Evolutionary conservation across 2,888 invertebrate species (phyloP), one percentile per base, ranked within the genome.

Genomic region (Aricia artaxerxes): DNA sequence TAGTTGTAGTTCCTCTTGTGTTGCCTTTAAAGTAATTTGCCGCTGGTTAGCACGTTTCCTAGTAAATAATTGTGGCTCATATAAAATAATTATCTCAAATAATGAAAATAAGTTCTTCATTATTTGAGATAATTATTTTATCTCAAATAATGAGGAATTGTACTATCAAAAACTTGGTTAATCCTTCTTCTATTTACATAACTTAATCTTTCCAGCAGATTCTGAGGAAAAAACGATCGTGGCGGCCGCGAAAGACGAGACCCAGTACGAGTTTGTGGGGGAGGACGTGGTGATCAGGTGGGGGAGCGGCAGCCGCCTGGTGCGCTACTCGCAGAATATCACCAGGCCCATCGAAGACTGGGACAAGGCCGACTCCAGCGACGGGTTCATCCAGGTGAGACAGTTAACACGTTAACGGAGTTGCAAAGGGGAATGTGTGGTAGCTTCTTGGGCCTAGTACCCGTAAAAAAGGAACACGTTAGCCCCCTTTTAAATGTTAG

Each of bases 261-360:
- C 24, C 7, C 75, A 87, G 49, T 91, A 90, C 85, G 82, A 83
- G 80, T 90, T 87, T 86, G 88, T 86, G 0, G 49, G 82, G 0
- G 38, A 75, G 2, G 92, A 90, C 0, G 84, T 93, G 79, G 80
- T 79, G 9, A 88, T 93, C 81, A 84, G 84, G 44, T 92, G 92
- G 92, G 79, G 79, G 9, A 84, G 91, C 1, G 91, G 83, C 1
- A 88, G 90, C 2, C 95, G 95, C 81, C 87, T 92, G 44, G 93
- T 96, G 81, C 90, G 92, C 79, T 95, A 95, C 88, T 92, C 95
- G 44, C 92, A 93, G 85, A 93, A 95, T 86, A 89, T 93, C 69
- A 92, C 90, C 0, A 88, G 88, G 60, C 90, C 94, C 0, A 82
- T 94, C 2, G 90, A 93, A 72, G 84, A 87, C 38, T 96, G 96